Evolutionary conservation across 2,113 vertebrate species (phyloP), one percentile per base, ranked within the genome.

Genomic region (Gambusia affinis): DNA sequence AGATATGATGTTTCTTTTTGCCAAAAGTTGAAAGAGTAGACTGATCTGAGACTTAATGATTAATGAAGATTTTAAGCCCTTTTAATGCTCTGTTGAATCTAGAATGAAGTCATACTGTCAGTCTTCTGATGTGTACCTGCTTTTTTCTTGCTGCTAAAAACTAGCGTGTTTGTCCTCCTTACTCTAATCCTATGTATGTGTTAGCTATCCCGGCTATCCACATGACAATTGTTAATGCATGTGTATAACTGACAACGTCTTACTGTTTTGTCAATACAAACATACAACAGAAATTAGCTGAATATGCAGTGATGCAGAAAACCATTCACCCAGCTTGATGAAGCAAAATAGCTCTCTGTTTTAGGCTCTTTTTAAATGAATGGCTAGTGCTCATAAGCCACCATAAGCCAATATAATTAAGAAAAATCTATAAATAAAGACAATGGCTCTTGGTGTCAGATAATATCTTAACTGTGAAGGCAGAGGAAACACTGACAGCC

Each of bases 41-140:
- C 84, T 67, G 73, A 85, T 78, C 73, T 61, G 77, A 86, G 85
- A 81, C 75, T 82, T 82, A 85, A 64, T 83, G 87, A 87, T 89
- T 87, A 87, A 83, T 80, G 30, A 27, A 68, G 68, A 70, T 15
- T 78, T 81, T 85, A 87, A 75, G 64, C 73, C 61, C 67, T 74
- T 47, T 29, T 37, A 70, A 35, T 11, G 70, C 31, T 37, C 64
- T 0, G 0, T 17, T 67, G 54, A 70, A 63, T 68, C 62, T 44
- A 71, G 33, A 29, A 42, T 12, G 57, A 60, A 30, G 33, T 33
- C 8, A 7, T 73, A 0, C n/a, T 24, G 5, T 14, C 37, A 12
- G 31, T 74, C 37, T 60, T 78, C 12, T 62, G 14, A 70, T 15
- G 3, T 33, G n/a, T 19, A 44, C n/a, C 65, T 44, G 35, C 39